Conservation (phyloP, 2,888 invertebrate species). For the Blomia tropicalis region DNA sequence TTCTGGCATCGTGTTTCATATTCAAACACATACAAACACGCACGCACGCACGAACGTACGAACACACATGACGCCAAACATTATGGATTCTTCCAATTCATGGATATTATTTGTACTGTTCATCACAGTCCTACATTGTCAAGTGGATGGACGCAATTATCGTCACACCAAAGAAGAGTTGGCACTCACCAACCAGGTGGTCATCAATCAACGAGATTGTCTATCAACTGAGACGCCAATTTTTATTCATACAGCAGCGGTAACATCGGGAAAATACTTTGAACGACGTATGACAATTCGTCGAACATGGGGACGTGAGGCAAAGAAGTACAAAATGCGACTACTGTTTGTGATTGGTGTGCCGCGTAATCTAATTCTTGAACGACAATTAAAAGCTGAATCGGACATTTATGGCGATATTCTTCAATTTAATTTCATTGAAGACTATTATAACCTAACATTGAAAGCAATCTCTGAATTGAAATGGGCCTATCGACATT, state of each 20-base stretch:
- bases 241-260: slow-evolving; percentile 22
- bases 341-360: slow-evolving; percentile 23
- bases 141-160: slow-evolving; percentile 7
- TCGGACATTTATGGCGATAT: slow-evolving; percentile 20
- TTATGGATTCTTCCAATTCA: too few relatives aligned
- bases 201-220: slow-evolving; percentile 13
- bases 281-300: slow-evolving; percentile 11
- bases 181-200: slow-evolving; percentile 10
- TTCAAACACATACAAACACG: too few relatives aligned
- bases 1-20: too few relatives aligned
- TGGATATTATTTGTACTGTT: neutral
- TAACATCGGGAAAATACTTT: slow-evolving; percentile 17
- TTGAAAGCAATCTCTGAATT: slow-evolving; percentile 24
- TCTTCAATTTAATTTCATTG: slow-evolving; percentile 23
- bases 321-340: slow-evolving; percentile 2
- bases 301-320: slow-evolving; percentile 18
- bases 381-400: slow-evolving; percentile 12
- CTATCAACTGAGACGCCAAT: slow-evolving; percentile 6
- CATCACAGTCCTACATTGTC: neutral
- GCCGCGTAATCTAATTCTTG: neutral
- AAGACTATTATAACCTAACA: slow-evolving; percentile 24
- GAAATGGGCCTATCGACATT: slow-evolving; percentile 20
- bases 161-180: slow-evolving; percentile 12
- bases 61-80: too few relatives aligned
- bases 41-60: too few relatives aligned